A percentile compares a stretch with the other conserved stretches of the same genome.
Evolutionary conservation across 2,888 invertebrate species (phyloP).

Genomic region (Autographa gamma): DNA sequence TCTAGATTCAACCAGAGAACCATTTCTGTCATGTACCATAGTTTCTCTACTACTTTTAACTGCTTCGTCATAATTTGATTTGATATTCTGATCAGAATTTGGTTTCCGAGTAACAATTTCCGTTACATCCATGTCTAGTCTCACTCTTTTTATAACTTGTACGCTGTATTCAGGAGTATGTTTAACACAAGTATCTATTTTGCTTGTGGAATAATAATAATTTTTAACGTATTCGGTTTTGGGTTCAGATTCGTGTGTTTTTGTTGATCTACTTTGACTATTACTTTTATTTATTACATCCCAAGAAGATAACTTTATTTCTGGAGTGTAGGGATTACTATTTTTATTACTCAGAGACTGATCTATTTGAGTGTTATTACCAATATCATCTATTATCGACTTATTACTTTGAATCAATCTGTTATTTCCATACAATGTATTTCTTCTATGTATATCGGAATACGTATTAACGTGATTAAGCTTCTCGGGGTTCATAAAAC

Average conservation of each 20-base stretch:
- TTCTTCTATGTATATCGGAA: background rate
- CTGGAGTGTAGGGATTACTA: background rate
- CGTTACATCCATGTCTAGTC: conserved; percentile 77
- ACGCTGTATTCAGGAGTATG: conserved; percentile 62
- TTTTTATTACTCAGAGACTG: conserved; percentile 2
- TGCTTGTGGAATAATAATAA: conserved; percentile 68
- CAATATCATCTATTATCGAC: background rate
- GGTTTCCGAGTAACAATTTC: conserved; percentile 63
- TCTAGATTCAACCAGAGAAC: background rate
- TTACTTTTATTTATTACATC: conserved; percentile 8
- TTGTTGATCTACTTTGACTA: background rate
- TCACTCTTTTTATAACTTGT: conserved; percentile 72
- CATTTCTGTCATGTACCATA: background rate
- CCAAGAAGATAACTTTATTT: background rate
- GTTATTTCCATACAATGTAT: background rate
- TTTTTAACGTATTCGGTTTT: conserved; percentile 58
- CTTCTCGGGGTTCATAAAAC: background rate
- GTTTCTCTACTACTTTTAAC: conserved; percentile 13
- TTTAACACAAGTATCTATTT: conserved; percentile 69
- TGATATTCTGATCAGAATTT: conserved; percentile 10
- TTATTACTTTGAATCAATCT: background rate
- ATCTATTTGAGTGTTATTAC: background rate
- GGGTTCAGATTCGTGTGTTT: conserved; percentile 2
- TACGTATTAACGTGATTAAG: background rate
- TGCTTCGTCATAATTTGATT: conserved; percentile 10